Conservation (phyloP, 2,113 vertebrate genomes). For the Alouatta palliata region DNA sequence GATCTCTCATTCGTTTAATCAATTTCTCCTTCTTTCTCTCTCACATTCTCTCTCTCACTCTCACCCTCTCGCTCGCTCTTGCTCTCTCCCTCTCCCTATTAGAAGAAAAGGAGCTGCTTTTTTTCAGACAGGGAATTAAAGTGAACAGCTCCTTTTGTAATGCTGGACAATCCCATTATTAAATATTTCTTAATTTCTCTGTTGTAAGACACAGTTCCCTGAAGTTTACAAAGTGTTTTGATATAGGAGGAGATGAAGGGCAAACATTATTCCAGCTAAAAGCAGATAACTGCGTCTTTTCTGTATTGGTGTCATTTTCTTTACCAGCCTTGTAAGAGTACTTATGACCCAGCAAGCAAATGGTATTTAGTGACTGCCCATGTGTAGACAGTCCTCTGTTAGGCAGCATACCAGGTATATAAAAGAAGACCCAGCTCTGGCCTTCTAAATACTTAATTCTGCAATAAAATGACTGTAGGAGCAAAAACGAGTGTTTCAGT, state of each 20-base stretch:
- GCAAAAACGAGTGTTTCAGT: slow-evolving; percentile 5
- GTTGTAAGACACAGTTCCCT: background rate
- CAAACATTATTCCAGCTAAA: background rate
- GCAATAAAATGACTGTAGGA: background rate
- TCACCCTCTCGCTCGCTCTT: background rate
- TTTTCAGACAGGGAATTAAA: slow-evolving; percentile 45
- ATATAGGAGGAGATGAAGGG: background rate
- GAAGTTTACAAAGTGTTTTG: background rate
- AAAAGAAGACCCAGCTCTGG: background rate
- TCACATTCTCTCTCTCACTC: too few species aligned
- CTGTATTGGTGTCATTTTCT: background rate
- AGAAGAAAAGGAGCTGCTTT: background rate
- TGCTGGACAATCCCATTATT: background rate
- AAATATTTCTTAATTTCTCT: slow-evolving; percentile 29
- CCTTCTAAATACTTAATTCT: slow-evolving; percentile 40
- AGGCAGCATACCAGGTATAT: background rate
- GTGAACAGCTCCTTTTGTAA: slow-evolving; percentile 4
- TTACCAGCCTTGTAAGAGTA: background rate
- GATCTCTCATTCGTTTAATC: background rate
- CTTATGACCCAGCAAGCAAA: background rate
- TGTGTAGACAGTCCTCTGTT: background rate
- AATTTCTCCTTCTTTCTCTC: fast-evolving
- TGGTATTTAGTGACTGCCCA: background rate
- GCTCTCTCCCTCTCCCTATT: fast-evolving
- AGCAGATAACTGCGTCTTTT: background rate